Evolutionary conservation across 2,888 invertebrate genomes (phyloP), one percentile per base, ranked within the genome.

Genomic region (Athetis lepigone): DNA sequence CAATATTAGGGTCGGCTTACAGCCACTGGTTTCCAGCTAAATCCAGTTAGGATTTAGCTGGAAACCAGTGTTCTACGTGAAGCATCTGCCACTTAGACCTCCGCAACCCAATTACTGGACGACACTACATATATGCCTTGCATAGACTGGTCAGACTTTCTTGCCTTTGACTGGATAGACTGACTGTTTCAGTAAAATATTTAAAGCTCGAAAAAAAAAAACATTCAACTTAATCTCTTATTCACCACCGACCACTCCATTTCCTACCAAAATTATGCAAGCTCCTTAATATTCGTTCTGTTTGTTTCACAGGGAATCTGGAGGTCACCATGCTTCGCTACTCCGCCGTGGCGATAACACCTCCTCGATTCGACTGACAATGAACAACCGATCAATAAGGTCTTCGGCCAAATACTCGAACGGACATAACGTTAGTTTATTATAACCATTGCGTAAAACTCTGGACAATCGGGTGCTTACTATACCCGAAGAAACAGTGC

Each of bases 221-320:
- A 11, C 4, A 4, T 33, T 33, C 1, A 33, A 0, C 2, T 0
- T 21, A 21, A 56, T 37, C 23, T 16, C 1, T 43, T 25, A 19
- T 43, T 13, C 5, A 2, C 9, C 1, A 1, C 2, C 8, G 2
- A 43, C 5, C n/a, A 18, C 8, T n/a, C 5, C 2, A 37, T 16
- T 45, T 16, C 0, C 5, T 2, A 4, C 9, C 4, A 8, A 39
- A 25, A 19, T 37, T 2, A 6, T 19, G 13, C 16, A 25, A 33
- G 0, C 0, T 16, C 25, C 19, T 36, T 52, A 25, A 75, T 4
- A 42, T 39, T 16, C 0, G 0, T 9, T 56, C n/a, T 73, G 36
- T n/a, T n/a, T n/a, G n/a, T n/a, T 63, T 88, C 76, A n/a, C 88
- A 94, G 94, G 75, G 93, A 94, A 72, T 93, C 93, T 0, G 92